phyloP scores from a whole-genome alignment of 2,113 vertebrate species.

The Nyctibius bracteatus region DNA sequence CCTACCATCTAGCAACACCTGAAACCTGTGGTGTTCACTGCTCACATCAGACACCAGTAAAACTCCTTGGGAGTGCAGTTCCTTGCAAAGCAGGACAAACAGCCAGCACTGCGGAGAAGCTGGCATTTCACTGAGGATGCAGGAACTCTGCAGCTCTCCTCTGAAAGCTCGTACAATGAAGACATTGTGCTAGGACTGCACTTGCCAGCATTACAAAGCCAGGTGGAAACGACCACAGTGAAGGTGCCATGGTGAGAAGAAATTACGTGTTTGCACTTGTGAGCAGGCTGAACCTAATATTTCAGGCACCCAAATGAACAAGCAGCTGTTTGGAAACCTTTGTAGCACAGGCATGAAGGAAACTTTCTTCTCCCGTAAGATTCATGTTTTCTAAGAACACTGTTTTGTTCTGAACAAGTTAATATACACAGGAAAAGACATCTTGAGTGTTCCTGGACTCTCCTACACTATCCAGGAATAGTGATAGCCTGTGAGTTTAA shows the following conservation, averaged over 20 bases:
- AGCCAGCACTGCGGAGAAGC: rapidly evolving
- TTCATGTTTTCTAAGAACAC: background rate
- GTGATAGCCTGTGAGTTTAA: constrained; percentile 46
- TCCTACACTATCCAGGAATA: constrained; percentile 34
- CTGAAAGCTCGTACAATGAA: background rate
- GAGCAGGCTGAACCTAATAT: constrained; percentile 7
- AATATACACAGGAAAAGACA: constrained; percentile 25
- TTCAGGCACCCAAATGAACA: background rate
- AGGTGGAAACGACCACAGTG: background rate
- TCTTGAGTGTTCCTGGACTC: constrained; percentile 46
- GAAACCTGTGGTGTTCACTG: background rate
- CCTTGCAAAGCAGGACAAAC: background rate
- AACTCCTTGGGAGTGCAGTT: background rate
- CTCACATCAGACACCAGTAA: background rate
- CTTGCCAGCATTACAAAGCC: background rate
- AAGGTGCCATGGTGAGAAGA: background rate
- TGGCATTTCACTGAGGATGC: background rate
- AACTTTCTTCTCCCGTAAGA: background rate
- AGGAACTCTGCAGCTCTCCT: background rate
- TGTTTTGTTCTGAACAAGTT: constrained; percentile 16
- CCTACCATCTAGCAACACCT: background rate
- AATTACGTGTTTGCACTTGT: background rate
- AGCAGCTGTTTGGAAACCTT: background rate
- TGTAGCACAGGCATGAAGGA: background rate
- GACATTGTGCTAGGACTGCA: background rate